Evolutionary conservation across 2,888 invertebrate species (phyloP), one percentile per base, ranked within the genome.

Genomic region (Sarcophaga subvicina): DNA sequence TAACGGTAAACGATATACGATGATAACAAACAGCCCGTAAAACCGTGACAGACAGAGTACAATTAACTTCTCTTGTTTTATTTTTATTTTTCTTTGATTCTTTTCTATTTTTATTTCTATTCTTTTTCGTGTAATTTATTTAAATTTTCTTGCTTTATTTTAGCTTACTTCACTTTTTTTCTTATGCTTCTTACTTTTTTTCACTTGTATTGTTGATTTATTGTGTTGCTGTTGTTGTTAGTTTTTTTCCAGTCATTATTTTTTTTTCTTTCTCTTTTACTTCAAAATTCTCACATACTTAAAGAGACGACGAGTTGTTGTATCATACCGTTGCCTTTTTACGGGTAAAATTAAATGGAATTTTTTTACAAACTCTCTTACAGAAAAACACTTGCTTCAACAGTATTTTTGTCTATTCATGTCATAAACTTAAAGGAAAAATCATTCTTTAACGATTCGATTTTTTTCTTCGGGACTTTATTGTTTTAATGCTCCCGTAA

Each of bases 1-100:
- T 67, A 67, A 73, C 60, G 69, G 70, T 64, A 70, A 70, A 60
- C 78, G 69, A 59, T 59, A 49, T 82, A 66, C 17, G 62, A 54
- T 54, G 66, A 73, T 70, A 81, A 78, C 45, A 63, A 71, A 71
- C 70, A 63, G 59, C 63, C 37, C 77, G 63, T 67, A 71, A 75
- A 82, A 71, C 85, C 85, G 66, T 72, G 25, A n/a, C 75, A 79
- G 14, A 71, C 27, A n/a, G 37, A 66, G 66, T 70, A 79, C 79
- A 66, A 81, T 75, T 69, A 70, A 67, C 69, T 70, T 75, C 81
- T 77, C 14, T 77, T 14, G 12, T 54, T 54, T 54, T 17, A 8
- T 37, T 37, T 37, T 37, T 37, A 1, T 8, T 37, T 37, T 37
- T 37, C 8, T 37, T 37, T 37, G 8, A 37, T 37, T 2, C 37